Evolutionary conservation across 2,113 vertebrate species (phyloP).

Genomic region (Alligator mississippiensis): DNA sequence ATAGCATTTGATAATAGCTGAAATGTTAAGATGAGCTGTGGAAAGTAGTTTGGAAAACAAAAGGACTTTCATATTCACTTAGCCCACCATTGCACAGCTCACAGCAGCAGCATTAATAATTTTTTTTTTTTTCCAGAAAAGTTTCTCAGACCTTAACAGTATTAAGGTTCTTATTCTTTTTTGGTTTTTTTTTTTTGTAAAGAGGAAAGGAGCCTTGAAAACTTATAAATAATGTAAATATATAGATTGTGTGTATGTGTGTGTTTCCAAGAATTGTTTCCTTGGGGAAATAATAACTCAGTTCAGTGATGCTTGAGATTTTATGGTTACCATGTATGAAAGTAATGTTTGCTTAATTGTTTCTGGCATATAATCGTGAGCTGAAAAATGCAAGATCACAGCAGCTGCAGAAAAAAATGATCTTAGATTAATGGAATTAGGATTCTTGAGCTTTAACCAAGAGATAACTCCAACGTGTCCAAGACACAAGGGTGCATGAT

Average conservation of each 20-base stretch:
- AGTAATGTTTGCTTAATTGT: constrained; percentile 11
- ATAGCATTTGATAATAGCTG: neutral
- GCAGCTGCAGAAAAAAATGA: accelerated
- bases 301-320: constrained; percentile 14
- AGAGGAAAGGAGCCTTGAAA: neutral
- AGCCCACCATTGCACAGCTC: neutral
- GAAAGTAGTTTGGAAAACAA: neutral
- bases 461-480: neutral
- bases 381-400: constrained; percentile 13
- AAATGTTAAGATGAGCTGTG: neutral
- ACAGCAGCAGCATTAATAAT: accelerated
- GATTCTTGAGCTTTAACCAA: neutral
- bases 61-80: neutral
- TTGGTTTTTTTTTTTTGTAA: neutral
- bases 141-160: neutral
- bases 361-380: neutral
- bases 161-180: neutral
- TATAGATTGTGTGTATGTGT: neutral
- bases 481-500: neutral
- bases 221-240: constrained; percentile 13
- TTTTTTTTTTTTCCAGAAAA: neutral
- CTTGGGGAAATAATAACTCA: constrained; percentile 34
- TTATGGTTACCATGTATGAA: constrained; percentile 25
- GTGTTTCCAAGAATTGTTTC: neutral
- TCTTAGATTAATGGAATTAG: neutral